Percentiles rank a stretch among this genome's conserved stretches.
These are phyloP conservation scores for Macrotis lagotis DNA, from an alignment of 2,113 vertebrate genomes.

Conservation along the genomic window DNA sequence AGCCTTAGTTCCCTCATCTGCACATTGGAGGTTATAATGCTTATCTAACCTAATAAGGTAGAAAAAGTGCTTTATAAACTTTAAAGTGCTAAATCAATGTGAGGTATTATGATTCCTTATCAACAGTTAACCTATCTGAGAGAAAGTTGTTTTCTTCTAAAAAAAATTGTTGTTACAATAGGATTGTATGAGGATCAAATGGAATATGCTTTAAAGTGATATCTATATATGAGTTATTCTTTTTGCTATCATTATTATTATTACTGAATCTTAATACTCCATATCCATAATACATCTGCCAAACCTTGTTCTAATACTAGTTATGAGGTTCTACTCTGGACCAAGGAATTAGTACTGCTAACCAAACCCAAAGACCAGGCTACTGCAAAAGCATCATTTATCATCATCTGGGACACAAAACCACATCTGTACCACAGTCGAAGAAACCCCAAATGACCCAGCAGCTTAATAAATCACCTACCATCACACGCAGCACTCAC, in stretches of 20 bases:
- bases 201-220: not conserved
- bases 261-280: not conserved
- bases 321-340: not conserved
- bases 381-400: constrained; percentile 29
- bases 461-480: constrained; percentile 33
- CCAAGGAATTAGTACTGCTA: not conserved
- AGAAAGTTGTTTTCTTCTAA: not conserved
- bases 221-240: not conserved
- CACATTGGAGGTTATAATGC: not conserved
- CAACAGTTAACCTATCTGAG: not conserved
- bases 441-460: constrained; percentile 35
- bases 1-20: not conserved
- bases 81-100: not conserved
- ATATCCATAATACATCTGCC: not conserved
- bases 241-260: not conserved
- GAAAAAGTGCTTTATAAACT: not conserved
- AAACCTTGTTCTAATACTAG: not conserved
- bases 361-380: not conserved
- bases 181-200: not conserved
- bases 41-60: not conserved
- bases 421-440: not conserved
- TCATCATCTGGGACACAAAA: constrained; percentile 43
- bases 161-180: not conserved
- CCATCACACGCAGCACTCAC: not conserved
- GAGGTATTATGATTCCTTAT: not conserved